phyloP scores from a whole-genome alignment of 2,797 vertebrate species.

The Xerus rutilus region DNA sequence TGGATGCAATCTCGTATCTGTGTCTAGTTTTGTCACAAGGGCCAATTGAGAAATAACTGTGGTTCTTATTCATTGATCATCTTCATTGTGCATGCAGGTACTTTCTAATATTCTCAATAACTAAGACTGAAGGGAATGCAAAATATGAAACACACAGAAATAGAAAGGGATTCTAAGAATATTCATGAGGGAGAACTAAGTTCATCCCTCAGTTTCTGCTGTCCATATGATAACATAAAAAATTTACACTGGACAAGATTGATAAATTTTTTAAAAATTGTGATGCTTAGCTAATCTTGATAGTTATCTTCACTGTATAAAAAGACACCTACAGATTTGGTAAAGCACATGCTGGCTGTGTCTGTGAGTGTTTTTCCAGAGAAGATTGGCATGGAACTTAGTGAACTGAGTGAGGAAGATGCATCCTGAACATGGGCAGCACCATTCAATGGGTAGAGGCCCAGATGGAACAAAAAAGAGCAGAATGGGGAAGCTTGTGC shows the following conservation, averaged over 20 bases:
- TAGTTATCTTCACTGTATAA: no score
- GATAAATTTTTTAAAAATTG: no score
- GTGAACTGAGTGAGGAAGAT: no score
- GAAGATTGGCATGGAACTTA: no score
- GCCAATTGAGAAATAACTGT: not conserved
- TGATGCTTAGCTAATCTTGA: no score
- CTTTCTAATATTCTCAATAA: not conserved
- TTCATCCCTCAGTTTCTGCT: not conserved
- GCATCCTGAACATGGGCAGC: no score
- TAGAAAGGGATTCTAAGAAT: not conserved
- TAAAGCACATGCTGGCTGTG: no score
- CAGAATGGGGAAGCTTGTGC: no score
- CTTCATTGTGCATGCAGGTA: not conserved
- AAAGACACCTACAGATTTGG: no score
- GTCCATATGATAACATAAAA: not conserved
- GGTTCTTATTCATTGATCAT: not conserved
- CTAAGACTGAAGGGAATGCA: not conserved
- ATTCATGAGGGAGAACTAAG: not conserved
- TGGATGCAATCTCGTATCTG: not conserved
- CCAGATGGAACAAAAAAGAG: no score
- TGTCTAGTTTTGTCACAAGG: not conserved
- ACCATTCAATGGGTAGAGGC: no score
- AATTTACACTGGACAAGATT: not conserved
- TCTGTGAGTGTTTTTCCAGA: no score
- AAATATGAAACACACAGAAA: not conserved